These are phyloP conservation scores for Calameuta idolon DNA, from an alignment of 2,888 invertebrate genomes.

Conservation along the genomic window DNA sequence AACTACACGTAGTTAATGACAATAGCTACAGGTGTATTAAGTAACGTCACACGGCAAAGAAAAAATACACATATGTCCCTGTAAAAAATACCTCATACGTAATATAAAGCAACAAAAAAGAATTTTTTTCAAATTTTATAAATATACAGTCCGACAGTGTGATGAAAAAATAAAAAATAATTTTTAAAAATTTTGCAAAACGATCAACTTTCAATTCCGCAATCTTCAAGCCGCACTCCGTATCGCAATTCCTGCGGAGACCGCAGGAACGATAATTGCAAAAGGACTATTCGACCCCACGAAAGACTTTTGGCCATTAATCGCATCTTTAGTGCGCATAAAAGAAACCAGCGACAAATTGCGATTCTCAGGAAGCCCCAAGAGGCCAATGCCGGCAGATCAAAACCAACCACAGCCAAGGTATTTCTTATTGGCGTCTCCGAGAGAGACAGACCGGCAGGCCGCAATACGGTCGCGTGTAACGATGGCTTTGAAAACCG, in stretches of 20 bases:
- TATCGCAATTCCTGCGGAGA: background rate
- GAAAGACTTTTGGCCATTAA: background rate
- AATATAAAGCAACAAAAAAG: too few species aligned
- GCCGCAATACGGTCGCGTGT: background rate
- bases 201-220: background rate
- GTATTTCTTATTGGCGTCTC: background rate
- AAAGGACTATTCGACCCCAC: background rate
- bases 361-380: background rate
- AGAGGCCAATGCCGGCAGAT: background rate
- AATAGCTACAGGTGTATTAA: background rate
- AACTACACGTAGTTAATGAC: background rate
- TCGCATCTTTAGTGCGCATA: background rate
- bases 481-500: background rate
- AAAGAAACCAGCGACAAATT: background rate
- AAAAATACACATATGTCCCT: background rate
- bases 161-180: too few species aligned
- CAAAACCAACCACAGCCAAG: background rate
- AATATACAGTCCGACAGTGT: too few species aligned
- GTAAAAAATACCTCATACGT: too few species aligned
- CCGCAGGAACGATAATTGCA: background rate
- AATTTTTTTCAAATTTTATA: too few species aligned
- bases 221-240: background rate
- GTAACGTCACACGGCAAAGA: background rate
- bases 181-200: background rate
- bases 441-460: background rate